Evolutionary conservation across 1,140 invertebrate species (phyloP).

Genomic region (Cydia strobilella): DNA sequence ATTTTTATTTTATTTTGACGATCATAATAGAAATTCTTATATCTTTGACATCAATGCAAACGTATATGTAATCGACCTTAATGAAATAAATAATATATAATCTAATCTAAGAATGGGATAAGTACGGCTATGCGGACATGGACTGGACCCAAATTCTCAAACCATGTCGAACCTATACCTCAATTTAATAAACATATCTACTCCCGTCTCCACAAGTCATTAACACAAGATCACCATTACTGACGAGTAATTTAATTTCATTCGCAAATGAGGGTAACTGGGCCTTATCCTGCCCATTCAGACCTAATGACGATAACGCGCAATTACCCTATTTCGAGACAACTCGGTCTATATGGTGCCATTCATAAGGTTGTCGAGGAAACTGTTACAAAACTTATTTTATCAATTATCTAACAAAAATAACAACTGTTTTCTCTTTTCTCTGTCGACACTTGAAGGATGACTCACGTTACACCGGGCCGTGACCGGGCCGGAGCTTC

Average conservation of each 20-base stretch:
- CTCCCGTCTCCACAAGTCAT: neutral
- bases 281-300: conserved; percentile 4
- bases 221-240: conserved; percentile 1
- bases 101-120: too few relatives aligned
- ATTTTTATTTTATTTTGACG: too few relatives aligned
- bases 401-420: neutral
- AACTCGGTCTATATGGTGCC: neutral
- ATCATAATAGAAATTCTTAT: too few relatives aligned
- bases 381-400: neutral
- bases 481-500: too few relatives aligned
- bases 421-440: neutral
- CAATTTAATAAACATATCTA: neutral
- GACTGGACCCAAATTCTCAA: too few relatives aligned
- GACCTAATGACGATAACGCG: conserved; percentile 14
- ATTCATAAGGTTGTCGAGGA: neutral
- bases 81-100: too few relatives aligned
- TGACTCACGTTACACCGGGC: too few relatives aligned
- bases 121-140: too few relatives aligned
- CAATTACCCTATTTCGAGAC: conserved; percentile 12
- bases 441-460: too few relatives aligned
- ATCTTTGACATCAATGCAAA: too few relatives aligned
- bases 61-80: too few relatives aligned
- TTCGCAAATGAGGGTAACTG: conserved; percentile 16
- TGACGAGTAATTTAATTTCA: conserved; percentile 1
- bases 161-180: neutral